Conservation (phyloP, 2,797 vertebrate species). For the Myotis daubentonii region DNA sequence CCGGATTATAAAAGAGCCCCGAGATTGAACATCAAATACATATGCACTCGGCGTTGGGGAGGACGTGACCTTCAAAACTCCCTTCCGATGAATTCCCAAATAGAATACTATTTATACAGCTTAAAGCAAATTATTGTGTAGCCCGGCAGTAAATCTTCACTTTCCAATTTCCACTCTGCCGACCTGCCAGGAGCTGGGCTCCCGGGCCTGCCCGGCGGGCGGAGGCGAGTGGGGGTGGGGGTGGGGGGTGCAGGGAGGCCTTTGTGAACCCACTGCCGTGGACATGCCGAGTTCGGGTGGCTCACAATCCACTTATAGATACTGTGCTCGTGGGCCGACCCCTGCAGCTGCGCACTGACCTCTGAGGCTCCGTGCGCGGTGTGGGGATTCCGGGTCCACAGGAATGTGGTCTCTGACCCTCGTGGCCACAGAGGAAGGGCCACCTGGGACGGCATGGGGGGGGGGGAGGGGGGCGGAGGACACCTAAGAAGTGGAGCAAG, state of each 20-base stretch:
- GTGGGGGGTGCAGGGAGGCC: conserved; percentile 33
- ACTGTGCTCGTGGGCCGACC: conserved; percentile 62
- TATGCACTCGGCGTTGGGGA: conserved; percentile 1
- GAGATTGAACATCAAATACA: conserved; percentile 63
- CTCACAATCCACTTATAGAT: conserved; percentile 64
- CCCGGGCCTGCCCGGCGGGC: not conserved
- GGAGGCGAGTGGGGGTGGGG: not conserved
- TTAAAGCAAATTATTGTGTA: conserved; percentile 80
- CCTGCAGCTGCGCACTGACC: conserved; percentile 58
- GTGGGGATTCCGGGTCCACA: conserved; percentile 61
- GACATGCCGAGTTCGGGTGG: conserved; percentile 53
- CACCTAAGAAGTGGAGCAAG: conserved; percentile 27
- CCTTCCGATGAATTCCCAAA: conserved; percentile 73
- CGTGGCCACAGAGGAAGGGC: conserved; percentile 53
- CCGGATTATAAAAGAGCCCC: conserved; percentile 60
- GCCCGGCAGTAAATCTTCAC: conserved; percentile 73
- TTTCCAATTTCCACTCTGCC: conserved; percentile 74
- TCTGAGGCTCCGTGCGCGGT: conserved; percentile 65
- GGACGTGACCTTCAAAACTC: conserved; percentile 79
- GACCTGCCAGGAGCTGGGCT: conserved; percentile 35
- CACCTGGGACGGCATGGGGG: not conserved
- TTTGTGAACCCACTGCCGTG: conserved; percentile 26
- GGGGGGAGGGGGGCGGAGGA: not conserved
- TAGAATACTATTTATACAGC: conserved; percentile 82
- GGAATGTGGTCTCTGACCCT: conserved; percentile 59